Base-by-base conservation (phyloP, 2,797 vertebrate species). In the Glossophaga mutica region DNA sequence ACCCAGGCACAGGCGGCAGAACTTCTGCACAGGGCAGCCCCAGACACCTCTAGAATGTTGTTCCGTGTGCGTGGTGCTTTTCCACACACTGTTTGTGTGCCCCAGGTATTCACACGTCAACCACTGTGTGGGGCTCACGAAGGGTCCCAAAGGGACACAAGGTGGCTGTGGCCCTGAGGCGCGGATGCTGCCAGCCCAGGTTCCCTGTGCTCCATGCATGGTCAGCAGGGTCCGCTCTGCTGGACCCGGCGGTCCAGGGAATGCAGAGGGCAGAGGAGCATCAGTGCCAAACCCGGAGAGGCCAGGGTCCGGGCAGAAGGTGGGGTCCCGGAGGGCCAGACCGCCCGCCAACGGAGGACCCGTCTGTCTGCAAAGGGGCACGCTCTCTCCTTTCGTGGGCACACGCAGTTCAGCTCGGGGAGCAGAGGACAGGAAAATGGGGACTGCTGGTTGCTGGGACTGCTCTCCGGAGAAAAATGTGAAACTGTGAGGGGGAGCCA, bases 241-340 rank as follows among this genome's bases (percentile, higher is more conserved):
- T 1, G n/a, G 48, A 8, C 5, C 73, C 1, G 0, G 37, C 0
- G 9, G 26, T 5, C 11, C 1, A 2, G 0, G 1, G 39, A 44
- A 39, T 44, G 22, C n/a, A 16, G 57, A 15, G 15, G 19, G 1
- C 0, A 14, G 5, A 29, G 4, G 6, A 1, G 19, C 2, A 1
- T n/a, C n/a, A 5, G 3, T 2, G 19, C n/a, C 39, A 22, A 5
- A 37, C 16, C 14, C 7, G 29, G 29, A 50, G 34, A 39, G 3
- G 42, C 9, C 2, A 32, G 83, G 5, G 3, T 34, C 62, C 55
- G 1, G 34, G 46, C 21, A 62, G 22, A 65, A 65, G 59, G 39
- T 6, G 32, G n/a, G 34, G 0, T n/a, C 71, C 46, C 0, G 4
- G 59, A 57, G 21, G 26, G 6, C 15, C 21, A 19, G 12, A 24